phyloP scores from a whole-genome alignment of 1,140 invertebrate species.

The Pinna nobilis region DNA sequence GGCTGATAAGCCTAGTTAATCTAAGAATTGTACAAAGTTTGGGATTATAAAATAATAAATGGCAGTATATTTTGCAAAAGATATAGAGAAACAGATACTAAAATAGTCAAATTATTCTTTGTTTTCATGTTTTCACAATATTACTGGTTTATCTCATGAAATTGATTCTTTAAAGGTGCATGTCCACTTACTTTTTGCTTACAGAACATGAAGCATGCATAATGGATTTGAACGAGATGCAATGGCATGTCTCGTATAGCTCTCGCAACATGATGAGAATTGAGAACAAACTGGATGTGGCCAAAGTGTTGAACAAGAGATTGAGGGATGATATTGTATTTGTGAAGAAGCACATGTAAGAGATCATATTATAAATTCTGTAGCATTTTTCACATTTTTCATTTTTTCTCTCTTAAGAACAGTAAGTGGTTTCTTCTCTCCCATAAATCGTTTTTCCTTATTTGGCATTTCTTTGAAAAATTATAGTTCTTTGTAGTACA shows the following conservation, averaged over 20 bases:
- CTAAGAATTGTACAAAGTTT: too few species aligned
- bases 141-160: too few species aligned
- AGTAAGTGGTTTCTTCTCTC: background rate
- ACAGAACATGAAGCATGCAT: conserved; percentile 71
- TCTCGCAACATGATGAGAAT: conserved; percentile 60
- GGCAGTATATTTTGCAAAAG: too few species aligned
- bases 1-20: too few species aligned
- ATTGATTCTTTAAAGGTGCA: too few species aligned
- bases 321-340: conserved; percentile 71
- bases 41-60: too few species aligned
- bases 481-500: too few species aligned
- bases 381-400: background rate
- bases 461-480: too few species aligned
- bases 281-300: conserved; percentile 55
- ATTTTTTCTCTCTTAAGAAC: background rate
- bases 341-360: conserved; percentile 71
- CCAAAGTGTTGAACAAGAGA: conserved; percentile 62
- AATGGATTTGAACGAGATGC: conserved; percentile 68
- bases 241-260: conserved; percentile 69
- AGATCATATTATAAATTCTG: too few species aligned
- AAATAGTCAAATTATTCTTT: too few species aligned
- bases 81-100: too few species aligned
- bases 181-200: conserved; percentile 26
- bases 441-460: too few species aligned
- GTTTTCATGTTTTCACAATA: background rate